Conservation (phyloP, 2,888 invertebrate genomes). For the Cataglyphis livida region DNA sequence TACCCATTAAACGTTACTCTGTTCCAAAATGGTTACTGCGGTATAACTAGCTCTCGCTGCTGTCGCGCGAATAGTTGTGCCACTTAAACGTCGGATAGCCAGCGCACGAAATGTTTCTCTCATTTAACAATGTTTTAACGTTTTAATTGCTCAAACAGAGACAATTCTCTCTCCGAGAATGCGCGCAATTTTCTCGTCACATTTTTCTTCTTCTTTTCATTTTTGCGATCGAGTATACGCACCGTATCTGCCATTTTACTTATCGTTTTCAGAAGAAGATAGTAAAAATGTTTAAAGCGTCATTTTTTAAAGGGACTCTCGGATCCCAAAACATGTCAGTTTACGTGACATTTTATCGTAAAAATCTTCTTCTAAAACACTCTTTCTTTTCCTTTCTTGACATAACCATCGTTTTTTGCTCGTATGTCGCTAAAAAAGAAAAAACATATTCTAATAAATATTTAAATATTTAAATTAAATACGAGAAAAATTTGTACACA, state of each 20-base stretch:
- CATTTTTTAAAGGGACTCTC: neutral
- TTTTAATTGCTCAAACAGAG: neutral
- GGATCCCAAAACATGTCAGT: neutral
- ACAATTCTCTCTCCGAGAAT: neutral
- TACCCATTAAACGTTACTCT: constrained; percentile 33
- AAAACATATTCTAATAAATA: neutral
- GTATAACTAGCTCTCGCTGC: constrained; percentile 6
- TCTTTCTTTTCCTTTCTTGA: neutral
- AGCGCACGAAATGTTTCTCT: neutral
- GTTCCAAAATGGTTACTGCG: constrained; percentile 17
- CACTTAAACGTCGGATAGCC: neutral
- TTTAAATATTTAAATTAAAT: neutral
- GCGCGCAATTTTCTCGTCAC: neutral
- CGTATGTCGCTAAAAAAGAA: neutral
- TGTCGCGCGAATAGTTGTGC: constrained; percentile 20
- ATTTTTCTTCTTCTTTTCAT: neutral
- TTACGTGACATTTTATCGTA: neutral
- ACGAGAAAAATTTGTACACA: no score
- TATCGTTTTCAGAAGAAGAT: constrained; percentile 55
- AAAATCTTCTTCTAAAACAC: neutral
- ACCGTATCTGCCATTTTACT: constrained; percentile 44
- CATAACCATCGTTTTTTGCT: neutral
- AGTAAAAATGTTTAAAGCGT: neutral
- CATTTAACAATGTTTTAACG: neutral
- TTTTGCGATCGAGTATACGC: neutral